phyloP scores from a whole-genome alignment of 2,113 vertebrate genomes.

The Gorsachius goisagi region DNA sequence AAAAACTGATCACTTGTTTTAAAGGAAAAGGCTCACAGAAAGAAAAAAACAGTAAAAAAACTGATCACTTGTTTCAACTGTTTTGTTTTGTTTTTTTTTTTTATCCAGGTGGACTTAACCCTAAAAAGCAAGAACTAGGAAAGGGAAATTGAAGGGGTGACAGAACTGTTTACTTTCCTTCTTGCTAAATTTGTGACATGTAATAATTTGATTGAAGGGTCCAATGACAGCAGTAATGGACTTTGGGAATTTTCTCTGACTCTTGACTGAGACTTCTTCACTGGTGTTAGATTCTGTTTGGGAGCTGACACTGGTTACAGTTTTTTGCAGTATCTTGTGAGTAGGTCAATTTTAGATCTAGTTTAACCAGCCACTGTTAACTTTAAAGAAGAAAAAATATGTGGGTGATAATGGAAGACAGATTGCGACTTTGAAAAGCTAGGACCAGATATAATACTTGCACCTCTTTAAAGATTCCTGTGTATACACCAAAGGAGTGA shows the following conservation, averaged over 20 bases:
- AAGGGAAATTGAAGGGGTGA: background rate
- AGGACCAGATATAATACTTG: background rate
- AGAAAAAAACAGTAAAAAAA: background rate
- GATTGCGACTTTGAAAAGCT: background rate
- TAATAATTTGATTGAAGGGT: background rate
- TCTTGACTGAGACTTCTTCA: background rate
- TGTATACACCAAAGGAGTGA: background rate
- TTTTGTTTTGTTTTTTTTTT: background rate
- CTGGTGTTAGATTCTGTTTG: background rate
- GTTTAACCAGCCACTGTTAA: background rate
- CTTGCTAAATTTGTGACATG: background rate
- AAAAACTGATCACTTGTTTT: background rate
- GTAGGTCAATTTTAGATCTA: background rate
- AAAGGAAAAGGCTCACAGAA: background rate
- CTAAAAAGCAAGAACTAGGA: background rate
- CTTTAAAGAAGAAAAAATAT: background rate
- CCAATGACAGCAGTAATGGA: background rate
- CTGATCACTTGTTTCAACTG: background rate
- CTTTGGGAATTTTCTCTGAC: background rate
- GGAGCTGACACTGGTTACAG: background rate
- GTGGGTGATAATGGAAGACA: background rate
- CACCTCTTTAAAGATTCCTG: background rate
- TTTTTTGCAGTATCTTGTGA: background rate
- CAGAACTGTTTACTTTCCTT: background rate
- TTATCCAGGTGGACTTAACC: background rate